Evolutionary conservation across 2,113 vertebrate genomes (phyloP).

Genomic region (Podilymbus podiceps): DNA sequence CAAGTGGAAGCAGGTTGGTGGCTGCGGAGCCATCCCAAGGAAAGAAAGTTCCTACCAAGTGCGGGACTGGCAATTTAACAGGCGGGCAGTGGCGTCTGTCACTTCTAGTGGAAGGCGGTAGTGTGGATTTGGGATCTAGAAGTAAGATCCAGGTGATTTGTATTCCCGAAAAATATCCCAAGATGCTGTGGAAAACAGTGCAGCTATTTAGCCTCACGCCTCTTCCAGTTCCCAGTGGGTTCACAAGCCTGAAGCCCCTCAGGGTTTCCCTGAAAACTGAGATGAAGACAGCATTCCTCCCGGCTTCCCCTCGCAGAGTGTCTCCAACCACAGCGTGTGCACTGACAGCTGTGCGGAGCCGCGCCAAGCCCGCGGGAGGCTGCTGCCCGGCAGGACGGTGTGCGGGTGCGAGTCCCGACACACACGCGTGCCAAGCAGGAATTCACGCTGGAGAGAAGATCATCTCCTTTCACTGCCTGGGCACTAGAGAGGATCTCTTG

Average conservation of each 20-base stretch:
- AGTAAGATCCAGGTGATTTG: background rate
- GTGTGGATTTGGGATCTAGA: background rate
- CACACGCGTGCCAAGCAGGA: fast-evolving
- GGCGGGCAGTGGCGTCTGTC: background rate
- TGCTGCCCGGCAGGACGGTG: background rate
- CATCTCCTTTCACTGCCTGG: background rate
- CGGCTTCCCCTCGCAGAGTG: background rate
- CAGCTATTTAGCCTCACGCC: background rate
- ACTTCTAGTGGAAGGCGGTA: background rate
- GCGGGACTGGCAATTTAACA: background rate
- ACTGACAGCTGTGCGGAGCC: background rate
- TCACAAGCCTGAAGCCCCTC: fast-evolving
- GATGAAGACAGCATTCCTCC: background rate
- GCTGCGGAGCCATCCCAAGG: background rate
- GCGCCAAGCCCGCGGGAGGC: background rate
- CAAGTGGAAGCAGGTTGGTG: background rate
- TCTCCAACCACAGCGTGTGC: background rate
- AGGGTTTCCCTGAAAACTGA: background rate
- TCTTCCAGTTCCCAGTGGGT: background rate
- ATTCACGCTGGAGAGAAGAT: background rate
- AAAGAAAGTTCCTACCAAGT: background rate
- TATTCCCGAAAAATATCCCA: background rate
- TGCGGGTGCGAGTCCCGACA: fast-evolving
- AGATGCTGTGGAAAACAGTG: background rate
- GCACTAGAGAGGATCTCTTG: background rate